A percentile compares a stretch with the other conserved stretches of the same genome.
phyloP scores from a whole-genome alignment of 2,888 invertebrate genomes.

The Chalcis sispes region DNA sequence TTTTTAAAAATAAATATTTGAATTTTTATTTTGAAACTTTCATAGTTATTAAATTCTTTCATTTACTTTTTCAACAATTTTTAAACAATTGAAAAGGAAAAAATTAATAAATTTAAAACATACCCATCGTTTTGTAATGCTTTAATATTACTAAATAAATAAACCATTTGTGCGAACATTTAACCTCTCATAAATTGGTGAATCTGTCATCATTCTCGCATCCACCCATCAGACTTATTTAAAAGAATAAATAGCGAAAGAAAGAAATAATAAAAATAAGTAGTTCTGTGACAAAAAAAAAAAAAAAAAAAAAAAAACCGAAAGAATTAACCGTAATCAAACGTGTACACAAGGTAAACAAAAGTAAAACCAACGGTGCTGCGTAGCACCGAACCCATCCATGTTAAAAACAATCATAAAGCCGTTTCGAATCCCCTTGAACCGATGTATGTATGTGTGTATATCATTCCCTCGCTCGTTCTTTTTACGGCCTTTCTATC shows the following conservation, averaged over 20 bases:
- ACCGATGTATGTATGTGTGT: too few species aligned
- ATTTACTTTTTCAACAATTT: too few species aligned
- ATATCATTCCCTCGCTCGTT: constrained; percentile 16
- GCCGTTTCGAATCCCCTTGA: constrained; percentile 56
- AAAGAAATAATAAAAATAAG: not conserved
- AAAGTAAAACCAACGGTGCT: constrained; percentile 37
- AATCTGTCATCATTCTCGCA: not conserved
- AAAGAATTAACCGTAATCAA: constrained; percentile 52
- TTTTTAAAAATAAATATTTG: too few species aligned
- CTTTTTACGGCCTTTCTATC: constrained; percentile 2
- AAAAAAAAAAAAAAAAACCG: constrained; percentile 49
- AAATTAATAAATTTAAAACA: too few species aligned
- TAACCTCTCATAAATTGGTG: not conserved
- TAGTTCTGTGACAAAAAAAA: constrained; percentile 1
- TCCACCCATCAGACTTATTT: too few species aligned
- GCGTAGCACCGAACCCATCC: constrained; percentile 8
- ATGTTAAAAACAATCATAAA: constrained; percentile 53
- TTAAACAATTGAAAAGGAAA: too few species aligned
- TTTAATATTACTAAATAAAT: too few species aligned
- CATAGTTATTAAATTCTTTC: too few species aligned
- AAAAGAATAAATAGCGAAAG: too few species aligned
- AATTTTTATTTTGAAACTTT: too few species aligned
- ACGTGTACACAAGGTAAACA: constrained; percentile 47
- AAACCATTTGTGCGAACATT: constrained; percentile 16
- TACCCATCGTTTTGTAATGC: too few species aligned